Evolutionary conservation across 2,888 invertebrate species (phyloP), one percentile per base, ranked within the genome.

Genomic region (Pyrrhosoma nymphula): DNA sequence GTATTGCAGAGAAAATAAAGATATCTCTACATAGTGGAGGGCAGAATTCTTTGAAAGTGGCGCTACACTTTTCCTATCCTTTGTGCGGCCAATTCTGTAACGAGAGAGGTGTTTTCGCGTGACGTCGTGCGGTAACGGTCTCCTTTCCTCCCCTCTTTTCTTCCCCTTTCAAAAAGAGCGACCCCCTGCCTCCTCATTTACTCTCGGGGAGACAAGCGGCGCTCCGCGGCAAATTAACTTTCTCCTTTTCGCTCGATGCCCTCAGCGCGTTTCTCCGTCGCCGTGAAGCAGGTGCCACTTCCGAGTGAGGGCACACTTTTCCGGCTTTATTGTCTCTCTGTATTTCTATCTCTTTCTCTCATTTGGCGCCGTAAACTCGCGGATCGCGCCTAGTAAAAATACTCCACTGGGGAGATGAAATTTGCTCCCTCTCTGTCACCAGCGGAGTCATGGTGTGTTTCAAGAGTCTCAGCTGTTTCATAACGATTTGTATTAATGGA

Each of bases 261-360:
- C 69, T 20, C 26, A 60, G 23, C 69, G 23, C 69, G 69, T n/a
- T 69, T 23, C 69, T 69, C 69, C 69, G 12, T 69, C n/a, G 69
- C 69, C 69, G n/a, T 26, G 69, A 69, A 69, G 69, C 69, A 69
- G 69, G 69, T 69, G 69, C 69, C 69, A 69, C 69, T 69, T 26
- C 10, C 23, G n/a, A 26, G 16, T 14, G 60, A 60, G 60, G 16
- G 60, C 60, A 12, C 60, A 60, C 60, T 60, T 20, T 20, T 60
- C 18, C 60, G 10, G 47, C 47, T 47, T 47, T 47, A 60, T 60
- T 12, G n/a, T n/a, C n/a, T n/a, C n/a, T n/a, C n/a, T n/a, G n/a
- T n/a, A n/a, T n/a, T n/a, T n/a, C n/a, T n/a, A n/a, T n/a, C 18
- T 60, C 60, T 23, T 10, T 23, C 18, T 69, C 69, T 69, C 69